Conservation (phyloP, 1,140 invertebrate species). For the Drosophila sucinea region DNA sequence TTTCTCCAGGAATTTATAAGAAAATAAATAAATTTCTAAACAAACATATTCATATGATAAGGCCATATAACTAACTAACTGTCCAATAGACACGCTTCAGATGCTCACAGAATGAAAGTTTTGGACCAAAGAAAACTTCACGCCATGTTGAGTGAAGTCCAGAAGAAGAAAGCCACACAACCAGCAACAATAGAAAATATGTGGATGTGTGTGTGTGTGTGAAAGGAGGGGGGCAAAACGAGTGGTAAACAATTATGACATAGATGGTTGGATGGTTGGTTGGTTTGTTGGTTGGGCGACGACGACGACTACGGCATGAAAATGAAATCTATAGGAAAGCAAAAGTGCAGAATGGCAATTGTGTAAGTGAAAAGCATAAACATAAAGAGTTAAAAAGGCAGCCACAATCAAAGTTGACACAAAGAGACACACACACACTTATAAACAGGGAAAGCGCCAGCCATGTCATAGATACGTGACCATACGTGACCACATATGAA, state of each 20-base stretch:
- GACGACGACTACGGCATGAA: slow-evolving; percentile 34
- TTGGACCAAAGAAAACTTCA: slow-evolving; percentile 42
- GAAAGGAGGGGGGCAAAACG: background rate
- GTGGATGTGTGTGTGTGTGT: background rate
- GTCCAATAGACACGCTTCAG: slow-evolving; percentile 58
- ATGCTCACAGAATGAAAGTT: slow-evolving; percentile 60
- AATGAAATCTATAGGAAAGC: slow-evolving; percentile 68
- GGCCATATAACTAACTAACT: slow-evolving; percentile 13
- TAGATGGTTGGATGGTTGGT: slow-evolving; percentile 49
- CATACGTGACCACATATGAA: slow-evolving; percentile 26
- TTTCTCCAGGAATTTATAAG: background rate
- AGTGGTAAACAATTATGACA: slow-evolving; percentile 66
- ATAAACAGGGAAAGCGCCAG: slow-evolving; percentile 64
- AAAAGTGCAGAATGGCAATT: slow-evolving; percentile 67
- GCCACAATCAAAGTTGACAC: slow-evolving; percentile 48
- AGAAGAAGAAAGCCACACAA: slow-evolving; percentile 49
- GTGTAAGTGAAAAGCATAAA: slow-evolving; percentile 68
- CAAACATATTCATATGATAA: slow-evolving; percentile 16
- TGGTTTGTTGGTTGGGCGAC: slow-evolving; percentile 35
- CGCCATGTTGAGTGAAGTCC: slow-evolving; percentile 36
- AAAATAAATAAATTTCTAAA: background rate
- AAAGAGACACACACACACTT: slow-evolving; percentile 17
- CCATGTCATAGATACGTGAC: slow-evolving; percentile 64
- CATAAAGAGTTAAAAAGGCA: slow-evolving; percentile 37
- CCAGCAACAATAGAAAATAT: slow-evolving; percentile 10